Conservation (phyloP, 1,140 invertebrate species). For the Maconellicoccus hirsutus region DNA sequence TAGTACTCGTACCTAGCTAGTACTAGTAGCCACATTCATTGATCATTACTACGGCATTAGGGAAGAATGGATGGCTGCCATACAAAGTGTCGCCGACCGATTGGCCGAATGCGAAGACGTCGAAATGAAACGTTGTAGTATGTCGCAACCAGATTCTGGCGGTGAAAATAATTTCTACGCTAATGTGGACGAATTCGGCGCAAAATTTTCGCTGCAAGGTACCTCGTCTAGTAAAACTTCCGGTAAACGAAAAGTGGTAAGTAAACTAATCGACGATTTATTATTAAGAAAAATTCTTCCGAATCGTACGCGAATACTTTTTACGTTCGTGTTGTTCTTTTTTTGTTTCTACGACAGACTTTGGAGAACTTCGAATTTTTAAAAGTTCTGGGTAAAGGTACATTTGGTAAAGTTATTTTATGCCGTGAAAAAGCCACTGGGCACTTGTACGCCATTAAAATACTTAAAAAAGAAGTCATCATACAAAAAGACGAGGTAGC, state of each 20-base stretch:
- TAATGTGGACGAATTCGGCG: constrained; percentile 51
- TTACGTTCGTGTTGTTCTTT: too few species aligned
- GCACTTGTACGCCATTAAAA: constrained; percentile 96
- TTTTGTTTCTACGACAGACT: too few species aligned
- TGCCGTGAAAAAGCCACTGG: constrained; percentile 89
- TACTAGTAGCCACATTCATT: too few species aligned
- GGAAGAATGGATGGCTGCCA: constrained; percentile 68
- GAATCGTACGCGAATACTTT: too few species aligned
- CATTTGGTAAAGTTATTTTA: constrained; percentile 98
- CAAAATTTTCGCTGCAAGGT: constrained; percentile 65
- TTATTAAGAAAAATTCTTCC: neutral
- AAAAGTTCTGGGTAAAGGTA: constrained; percentile 96
- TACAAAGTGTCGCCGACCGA: constrained; percentile 46
- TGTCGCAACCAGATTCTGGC: constrained; percentile 31
- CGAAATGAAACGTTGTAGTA: constrained; percentile 41
- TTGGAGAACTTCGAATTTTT: constrained; percentile 89
- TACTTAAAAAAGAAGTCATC: constrained; percentile 97
- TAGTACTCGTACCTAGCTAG: too few species aligned
- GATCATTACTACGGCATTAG: too few species aligned
- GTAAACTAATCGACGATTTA: too few species aligned
- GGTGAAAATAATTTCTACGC: constrained; percentile 32
- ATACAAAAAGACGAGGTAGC: constrained; percentile 98
- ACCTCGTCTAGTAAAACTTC: constrained; percentile 58
- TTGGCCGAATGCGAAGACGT: constrained; percentile 45
- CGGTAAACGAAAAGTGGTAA: constrained; percentile 71